phyloP scores from a whole-genome alignment of 2,113 vertebrate genomes.

The Xenopus borealis region DNA sequence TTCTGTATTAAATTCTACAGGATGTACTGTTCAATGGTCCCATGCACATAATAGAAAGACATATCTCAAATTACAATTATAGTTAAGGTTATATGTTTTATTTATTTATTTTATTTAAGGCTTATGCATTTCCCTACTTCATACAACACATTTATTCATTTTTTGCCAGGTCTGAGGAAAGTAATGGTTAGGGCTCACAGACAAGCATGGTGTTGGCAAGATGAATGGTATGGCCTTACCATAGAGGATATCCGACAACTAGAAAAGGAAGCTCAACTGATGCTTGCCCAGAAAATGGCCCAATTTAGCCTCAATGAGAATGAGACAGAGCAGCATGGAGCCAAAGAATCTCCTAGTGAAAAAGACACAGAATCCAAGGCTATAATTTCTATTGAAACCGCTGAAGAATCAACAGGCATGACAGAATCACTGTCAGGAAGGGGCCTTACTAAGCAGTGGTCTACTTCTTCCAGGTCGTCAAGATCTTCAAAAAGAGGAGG shows the following conservation, averaged over 20 bases:
- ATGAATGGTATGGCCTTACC: slow-evolving; percentile 94
- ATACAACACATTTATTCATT: too few species aligned
- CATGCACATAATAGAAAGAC: too few species aligned
- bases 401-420: slow-evolving; percentile 57
- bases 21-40: too few species aligned
- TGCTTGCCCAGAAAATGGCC: slow-evolving; percentile 91
- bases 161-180: slow-evolving; percentile 79
- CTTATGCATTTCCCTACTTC: too few species aligned
- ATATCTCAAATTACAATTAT: too few species aligned
- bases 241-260: slow-evolving; percentile 94
- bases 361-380: slow-evolving; percentile 55
- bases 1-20: too few species aligned
- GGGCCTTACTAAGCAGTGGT: slow-evolving; percentile 95
- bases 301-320: slow-evolving; percentile 75
- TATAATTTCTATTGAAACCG: slow-evolving; percentile 61
- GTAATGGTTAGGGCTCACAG: slow-evolving; percentile 95
- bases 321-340: slow-evolving; percentile 62
- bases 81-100: too few species aligned
- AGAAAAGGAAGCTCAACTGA: slow-evolving; percentile 91
- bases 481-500: slow-evolving; percentile 94
- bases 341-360: slow-evolving; percentile 53
- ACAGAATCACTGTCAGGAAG: slow-evolving; percentile 73
- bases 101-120: too few species aligned
- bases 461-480: slow-evolving; percentile 93
- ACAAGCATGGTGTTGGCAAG: slow-evolving; percentile 99